Percentiles rank a stretch among this genome's conserved stretches.
Conservation (phyloP, 2,888 invertebrate genomes). For the Cartodere bifasciata region DNA sequence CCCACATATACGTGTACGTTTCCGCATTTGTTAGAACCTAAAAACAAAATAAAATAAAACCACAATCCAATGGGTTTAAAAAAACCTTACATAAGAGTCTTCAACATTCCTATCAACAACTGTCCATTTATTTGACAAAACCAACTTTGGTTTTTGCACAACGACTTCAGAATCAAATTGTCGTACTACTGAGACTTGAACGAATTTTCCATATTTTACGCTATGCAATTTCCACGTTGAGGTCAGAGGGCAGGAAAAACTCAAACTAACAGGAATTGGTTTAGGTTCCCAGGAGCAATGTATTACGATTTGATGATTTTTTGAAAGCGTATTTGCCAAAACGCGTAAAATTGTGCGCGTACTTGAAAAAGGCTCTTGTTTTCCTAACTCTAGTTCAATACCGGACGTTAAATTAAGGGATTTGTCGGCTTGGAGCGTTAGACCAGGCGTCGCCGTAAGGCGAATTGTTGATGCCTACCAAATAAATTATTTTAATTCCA, state of each 20-base stretch:
- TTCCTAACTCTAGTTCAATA: conserved; percentile 33
- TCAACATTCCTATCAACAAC: conserved; percentile 23
- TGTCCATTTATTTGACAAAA: conserved; percentile 22
- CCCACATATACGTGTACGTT: conserved; percentile 75
- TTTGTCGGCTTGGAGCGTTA: conserved; percentile 41
- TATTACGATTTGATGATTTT: conserved; percentile 50
- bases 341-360: conserved; percentile 40
- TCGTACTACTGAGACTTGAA: conserved; percentile 64
- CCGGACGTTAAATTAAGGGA: conserved; percentile 36
- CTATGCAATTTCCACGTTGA: conserved; percentile 74
- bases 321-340: conserved; percentile 61
- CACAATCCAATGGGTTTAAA: too few species aligned
- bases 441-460: conserved; percentile 54
- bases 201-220: conserved; percentile 69
- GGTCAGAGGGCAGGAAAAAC: conserved; percentile 74
- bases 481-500: too few species aligned
- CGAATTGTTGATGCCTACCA: conserved; percentile 45
- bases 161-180: conserved; percentile 29
- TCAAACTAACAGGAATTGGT: conserved; percentile 58
- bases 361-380: conserved; percentile 26
- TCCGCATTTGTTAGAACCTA: conserved; percentile 60
- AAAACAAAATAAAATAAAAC: conserved; percentile 14
- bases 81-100: conserved; percentile 29
- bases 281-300: conserved; percentile 68
- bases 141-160: conserved; percentile 23